Conservation (phyloP, 1,140 invertebrate genomes). For the Lasioglossum albipes region DNA sequence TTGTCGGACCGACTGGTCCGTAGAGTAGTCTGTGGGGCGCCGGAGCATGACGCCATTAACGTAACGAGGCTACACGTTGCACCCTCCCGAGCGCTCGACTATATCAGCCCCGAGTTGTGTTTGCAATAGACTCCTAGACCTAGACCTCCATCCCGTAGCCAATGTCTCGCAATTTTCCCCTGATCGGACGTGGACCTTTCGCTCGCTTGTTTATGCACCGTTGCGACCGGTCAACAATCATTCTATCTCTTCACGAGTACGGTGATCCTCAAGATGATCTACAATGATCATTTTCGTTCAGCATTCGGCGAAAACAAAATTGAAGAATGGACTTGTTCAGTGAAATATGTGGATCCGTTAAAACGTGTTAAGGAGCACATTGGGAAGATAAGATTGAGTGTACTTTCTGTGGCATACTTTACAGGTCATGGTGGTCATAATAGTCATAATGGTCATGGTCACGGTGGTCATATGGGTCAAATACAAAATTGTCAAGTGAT, state of each 20-base stretch:
- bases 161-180: constrained; percentile 58
- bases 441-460: no score
- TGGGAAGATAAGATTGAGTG: no score
- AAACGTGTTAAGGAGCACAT: no score
- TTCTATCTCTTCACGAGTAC: neutral
- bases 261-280: no score
- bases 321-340: no score
- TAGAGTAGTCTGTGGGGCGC: constrained; percentile 64
- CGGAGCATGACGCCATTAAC: constrained; percentile 73
- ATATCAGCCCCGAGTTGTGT: constrained; percentile 59
- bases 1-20: constrained; percentile 50
- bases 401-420: no score
- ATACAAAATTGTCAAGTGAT: no score
- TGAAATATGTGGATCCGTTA: no score
- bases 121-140: constrained; percentile 65
- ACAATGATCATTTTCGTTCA: no score
- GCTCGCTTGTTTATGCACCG: neutral
- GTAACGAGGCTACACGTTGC: constrained; percentile 69
- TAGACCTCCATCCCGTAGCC: constrained; percentile 59
- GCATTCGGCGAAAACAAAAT: no score
- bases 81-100: constrained; percentile 61
- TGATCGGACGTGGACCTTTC: neutral
- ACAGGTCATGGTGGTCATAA: no score
- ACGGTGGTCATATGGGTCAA: no score
- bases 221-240: neutral